phyloP scores from a whole-genome alignment of 2,113 vertebrate species.

The Eleginops maclovinus region DNA sequence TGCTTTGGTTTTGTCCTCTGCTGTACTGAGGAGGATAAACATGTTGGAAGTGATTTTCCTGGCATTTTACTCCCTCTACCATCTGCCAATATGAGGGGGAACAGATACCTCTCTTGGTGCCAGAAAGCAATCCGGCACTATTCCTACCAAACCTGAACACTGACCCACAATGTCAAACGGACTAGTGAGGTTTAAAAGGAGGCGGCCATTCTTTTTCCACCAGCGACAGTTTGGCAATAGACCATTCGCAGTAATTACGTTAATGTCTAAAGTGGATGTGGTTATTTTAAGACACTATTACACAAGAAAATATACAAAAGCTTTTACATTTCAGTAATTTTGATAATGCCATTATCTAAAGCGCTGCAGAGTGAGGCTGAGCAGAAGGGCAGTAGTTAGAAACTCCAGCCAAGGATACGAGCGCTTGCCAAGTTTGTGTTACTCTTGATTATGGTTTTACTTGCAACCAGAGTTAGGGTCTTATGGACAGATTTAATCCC shows the following conservation, averaged over 20 bases:
- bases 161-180: slow-evolving; percentile 9
- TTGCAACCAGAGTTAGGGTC: not conserved
- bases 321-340: not conserved
- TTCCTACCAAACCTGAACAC: slow-evolving; percentile 33
- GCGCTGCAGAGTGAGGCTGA: not conserved
- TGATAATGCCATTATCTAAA: not conserved
- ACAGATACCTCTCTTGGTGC: slow-evolving; percentile 15
- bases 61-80: slow-evolving; percentile 13
- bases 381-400: not conserved
- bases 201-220: not conserved
- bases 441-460: not conserved
- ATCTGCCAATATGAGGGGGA: slow-evolving; percentile 29
- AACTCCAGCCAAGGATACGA: not conserved
- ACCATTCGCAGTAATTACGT: not conserved
- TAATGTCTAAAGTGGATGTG: not conserved
- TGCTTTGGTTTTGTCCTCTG: not conserved
- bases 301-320: not conserved
- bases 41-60: slow-evolving; percentile 4
- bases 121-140: slow-evolving; percentile 21
- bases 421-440: not conserved
- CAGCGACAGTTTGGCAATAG: not conserved
- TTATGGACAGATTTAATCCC: not conserved
- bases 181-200: too few species aligned
- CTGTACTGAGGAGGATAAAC: slow-evolving; percentile 2
- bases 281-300: slow-evolving; percentile 8